Base-by-base conservation (phyloP, 2,113 vertebrate genomes). In the Phoxinus phoxinus region DNA sequence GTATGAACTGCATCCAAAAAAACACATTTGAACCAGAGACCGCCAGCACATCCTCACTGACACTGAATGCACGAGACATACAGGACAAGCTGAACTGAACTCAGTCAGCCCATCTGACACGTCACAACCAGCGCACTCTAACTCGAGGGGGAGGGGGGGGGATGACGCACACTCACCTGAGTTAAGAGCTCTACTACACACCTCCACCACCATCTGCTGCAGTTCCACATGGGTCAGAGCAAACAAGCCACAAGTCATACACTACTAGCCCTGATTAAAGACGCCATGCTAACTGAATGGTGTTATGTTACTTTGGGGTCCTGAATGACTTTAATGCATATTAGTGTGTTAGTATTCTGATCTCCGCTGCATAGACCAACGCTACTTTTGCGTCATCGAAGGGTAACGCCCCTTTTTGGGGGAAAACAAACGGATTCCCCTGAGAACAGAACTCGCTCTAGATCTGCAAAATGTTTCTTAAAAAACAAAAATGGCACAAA, bases 171-270 rank as follows among this genome's bases (percentile, higher is more conserved):
- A 95, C 95, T 95, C 93, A 95, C 95, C 94, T 94, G 92, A 78
- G 86, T 90, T 91, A 35, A 91, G 90, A 90, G 93, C 91, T 93
- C 92, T 93, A 94, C 86, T 94, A 95, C 94, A 94, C 91, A 95
- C 92, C 90, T 95, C 94, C 94, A 94, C 93, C 93, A 94, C 88
- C 94, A 94, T 94, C 94, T 94, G 95, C 95, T 94, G 94, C 95
- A 92, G 93, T 94, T 94, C 93, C 93, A 88, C 84, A 90, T 88
- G 87, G 89, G 91, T 90, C 92, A 92, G 93, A 92, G 93, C 90
- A 94, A 91, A 95, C 92, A 95, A 89, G 91, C 85, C 83, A 94
- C 90, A 94, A 89, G 90, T 95, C 92, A 95, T 88, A 91, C 27
- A 74, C n/a, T 53, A 30, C 78, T 75, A 75, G 25, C 74, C 19